phyloP scores from a whole-genome alignment of 2,113 vertebrate species.

The Malurus melanocephalus region DNA sequence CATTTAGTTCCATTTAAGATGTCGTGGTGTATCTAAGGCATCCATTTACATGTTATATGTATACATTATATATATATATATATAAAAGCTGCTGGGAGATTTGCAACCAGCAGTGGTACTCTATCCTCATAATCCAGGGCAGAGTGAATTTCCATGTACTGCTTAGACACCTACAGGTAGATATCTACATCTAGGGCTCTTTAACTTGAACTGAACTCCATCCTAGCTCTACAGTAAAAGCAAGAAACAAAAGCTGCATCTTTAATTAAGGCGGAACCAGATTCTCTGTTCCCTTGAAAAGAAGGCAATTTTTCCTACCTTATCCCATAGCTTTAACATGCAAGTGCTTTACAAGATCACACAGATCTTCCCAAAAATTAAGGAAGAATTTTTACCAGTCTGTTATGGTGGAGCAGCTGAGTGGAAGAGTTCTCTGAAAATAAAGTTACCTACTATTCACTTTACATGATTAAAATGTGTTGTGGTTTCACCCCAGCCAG shows the following conservation, averaged over 20 bases:
- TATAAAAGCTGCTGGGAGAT: background rate
- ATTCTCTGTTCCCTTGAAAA: background rate
- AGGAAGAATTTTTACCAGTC: background rate
- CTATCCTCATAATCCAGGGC: background rate
- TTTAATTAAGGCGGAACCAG: background rate
- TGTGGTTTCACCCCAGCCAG: background rate
- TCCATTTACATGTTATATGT: background rate
- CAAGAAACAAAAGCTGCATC: background rate
- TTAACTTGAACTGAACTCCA: background rate
- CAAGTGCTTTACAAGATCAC: background rate
- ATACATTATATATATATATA: background rate
- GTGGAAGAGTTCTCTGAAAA: background rate
- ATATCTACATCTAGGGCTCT: background rate
- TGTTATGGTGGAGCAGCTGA: background rate
- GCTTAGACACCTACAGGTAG: background rate
- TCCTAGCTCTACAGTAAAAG: background rate
- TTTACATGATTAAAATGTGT: background rate
- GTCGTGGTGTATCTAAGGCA: background rate
- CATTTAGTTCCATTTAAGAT: background rate
- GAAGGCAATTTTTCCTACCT: background rate
- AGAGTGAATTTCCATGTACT: background rate
- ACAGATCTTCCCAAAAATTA: background rate
- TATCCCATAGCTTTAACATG: background rate
- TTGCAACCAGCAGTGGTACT: background rate
- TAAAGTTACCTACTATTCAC: rapidly evolving